These are phyloP conservation scores for Phalacrocorax aristotelis DNA, from an alignment of 2,113 vertebrate species.

Conservation along the genomic window DNA sequence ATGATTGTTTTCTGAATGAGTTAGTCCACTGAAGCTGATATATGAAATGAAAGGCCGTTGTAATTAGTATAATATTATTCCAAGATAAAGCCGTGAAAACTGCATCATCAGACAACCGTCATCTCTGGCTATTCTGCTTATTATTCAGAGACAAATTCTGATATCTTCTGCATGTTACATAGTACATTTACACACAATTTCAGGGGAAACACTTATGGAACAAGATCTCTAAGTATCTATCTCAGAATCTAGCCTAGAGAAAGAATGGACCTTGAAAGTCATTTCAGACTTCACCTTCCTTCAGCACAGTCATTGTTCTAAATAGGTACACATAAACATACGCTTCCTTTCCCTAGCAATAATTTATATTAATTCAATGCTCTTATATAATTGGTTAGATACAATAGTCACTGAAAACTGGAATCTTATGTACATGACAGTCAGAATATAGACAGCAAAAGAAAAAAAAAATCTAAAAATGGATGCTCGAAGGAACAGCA, in stretches of 20 bases:
- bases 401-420: background rate
- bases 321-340: background rate
- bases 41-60: background rate
- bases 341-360: background rate
- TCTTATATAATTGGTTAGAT: background rate
- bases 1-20: background rate
- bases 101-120: conserved; percentile 4
- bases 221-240: background rate
- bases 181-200: background rate
- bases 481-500: background rate
- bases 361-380: background rate
- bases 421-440: background rate
- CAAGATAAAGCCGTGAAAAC: background rate
- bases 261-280: background rate
- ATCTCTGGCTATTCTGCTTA: background rate
- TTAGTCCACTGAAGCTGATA: background rate
- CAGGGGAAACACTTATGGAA: background rate
- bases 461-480: background rate
- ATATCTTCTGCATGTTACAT: background rate
- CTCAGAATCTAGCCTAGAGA: background rate
- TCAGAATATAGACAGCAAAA: background rate
- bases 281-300: conserved; percentile 24
- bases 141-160: conserved; percentile 11
- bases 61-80: conserved; percentile 8
- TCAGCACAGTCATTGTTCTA: background rate